Conservation (phyloP, 2,888 invertebrate genomes). For the Ophion slaviceki region DNA sequence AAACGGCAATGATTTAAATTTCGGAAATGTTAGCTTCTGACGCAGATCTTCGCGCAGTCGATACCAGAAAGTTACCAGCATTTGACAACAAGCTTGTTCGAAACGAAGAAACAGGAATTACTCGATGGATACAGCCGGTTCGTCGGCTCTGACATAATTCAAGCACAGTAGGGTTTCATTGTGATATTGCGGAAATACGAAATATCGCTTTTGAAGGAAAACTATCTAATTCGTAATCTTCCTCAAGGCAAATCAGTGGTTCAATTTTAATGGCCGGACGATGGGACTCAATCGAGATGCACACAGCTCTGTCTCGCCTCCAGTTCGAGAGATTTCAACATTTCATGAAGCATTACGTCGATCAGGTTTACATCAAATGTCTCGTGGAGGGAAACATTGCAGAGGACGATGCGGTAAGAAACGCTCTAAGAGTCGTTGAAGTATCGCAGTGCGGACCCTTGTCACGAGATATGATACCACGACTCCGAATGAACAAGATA, state of each 20-base stretch:
- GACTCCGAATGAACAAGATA: too few relatives aligned
- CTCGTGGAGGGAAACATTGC: too few relatives aligned
- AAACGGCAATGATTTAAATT: conserved; percentile 85
- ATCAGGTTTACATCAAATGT: too few relatives aligned
- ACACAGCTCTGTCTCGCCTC: conserved; percentile 84
- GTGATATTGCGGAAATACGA: background rate
- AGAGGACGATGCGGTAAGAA: too few relatives aligned
- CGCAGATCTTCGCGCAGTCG: conserved; percentile 88
- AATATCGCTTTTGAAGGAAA: conserved; percentile 84
- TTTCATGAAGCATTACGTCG: too few relatives aligned
- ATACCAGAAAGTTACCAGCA: conserved; percentile 84
- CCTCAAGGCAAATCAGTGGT: conserved; percentile 88
- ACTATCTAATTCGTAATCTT: conserved; percentile 84
- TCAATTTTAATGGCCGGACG: conserved; percentile 87
- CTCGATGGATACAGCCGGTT: too few relatives aligned
- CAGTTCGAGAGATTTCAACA: conserved; percentile 74
- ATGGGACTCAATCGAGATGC: conserved; percentile 89
- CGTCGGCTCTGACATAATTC: too few relatives aligned
- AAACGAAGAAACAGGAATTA: too few relatives aligned
- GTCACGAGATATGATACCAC: too few relatives aligned
- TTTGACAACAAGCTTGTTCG: too few relatives aligned
- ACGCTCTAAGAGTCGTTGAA: too few relatives aligned
- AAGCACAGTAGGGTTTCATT: background rate
- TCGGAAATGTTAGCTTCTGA: conserved; percentile 86
- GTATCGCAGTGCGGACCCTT: too few relatives aligned